phyloP scores from a whole-genome alignment of 2,797 vertebrate species.

The Heliangelus exortis region DNA sequence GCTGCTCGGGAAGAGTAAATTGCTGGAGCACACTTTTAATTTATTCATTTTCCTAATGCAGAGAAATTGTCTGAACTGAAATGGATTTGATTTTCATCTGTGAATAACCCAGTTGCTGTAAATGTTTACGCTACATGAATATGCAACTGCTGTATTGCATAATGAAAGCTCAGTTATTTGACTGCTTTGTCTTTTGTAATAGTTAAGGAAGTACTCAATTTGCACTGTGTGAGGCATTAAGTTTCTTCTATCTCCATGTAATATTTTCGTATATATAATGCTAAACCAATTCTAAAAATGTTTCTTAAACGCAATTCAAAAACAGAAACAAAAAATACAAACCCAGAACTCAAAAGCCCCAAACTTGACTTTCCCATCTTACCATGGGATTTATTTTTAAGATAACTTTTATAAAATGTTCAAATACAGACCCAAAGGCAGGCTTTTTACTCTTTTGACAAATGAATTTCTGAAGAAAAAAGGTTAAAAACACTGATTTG shows the following conservation, averaged over 20 bases:
- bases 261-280: not conserved
- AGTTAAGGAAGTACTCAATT: conserved; percentile 33
- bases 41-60: conserved; percentile 76
- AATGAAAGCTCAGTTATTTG: conserved; percentile 51
- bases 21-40: conserved; percentile 79
- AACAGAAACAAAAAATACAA: not conserved
- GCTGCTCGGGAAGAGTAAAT: conserved; percentile 77
- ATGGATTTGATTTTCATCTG: conserved; percentile 73
- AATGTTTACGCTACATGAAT: conserved; percentile 74
- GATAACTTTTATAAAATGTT: not conserved
- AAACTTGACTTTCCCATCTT: not conserved
- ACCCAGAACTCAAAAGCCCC: fast-evolving
- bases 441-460: not conserved
- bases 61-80: conserved; percentile 73
- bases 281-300: not conserved
- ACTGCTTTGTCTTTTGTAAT: not conserved
- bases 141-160: conserved; percentile 15
- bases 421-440: not conserved
- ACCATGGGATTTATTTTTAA: not conserved
- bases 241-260: not conserved
- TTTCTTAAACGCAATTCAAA: not conserved
- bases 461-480: not conserved
- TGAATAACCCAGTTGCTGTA: conserved; percentile 71
- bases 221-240: not conserved
- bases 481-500: not conserved